These are phyloP conservation scores for Pempheris klunzingeri DNA, from an alignment of 2,797 vertebrate species.

Conservation along the genomic window DNA sequence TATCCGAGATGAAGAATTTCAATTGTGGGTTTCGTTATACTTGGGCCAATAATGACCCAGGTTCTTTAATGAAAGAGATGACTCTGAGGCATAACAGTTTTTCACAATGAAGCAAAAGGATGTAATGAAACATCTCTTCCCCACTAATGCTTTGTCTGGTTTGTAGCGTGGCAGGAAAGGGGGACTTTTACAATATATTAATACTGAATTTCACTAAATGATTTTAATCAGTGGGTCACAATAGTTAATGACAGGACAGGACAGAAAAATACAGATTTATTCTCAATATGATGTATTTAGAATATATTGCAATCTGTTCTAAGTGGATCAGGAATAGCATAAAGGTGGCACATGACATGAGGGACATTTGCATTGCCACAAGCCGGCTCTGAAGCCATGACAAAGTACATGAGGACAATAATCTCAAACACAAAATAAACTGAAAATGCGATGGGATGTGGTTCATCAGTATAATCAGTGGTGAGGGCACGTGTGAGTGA, in stretches of 20 bases:
- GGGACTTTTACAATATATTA: slow-evolving; percentile 33
- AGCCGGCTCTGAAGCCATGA: no score
- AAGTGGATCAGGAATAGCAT: not conserved
- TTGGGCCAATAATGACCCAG: slow-evolving; percentile 68
- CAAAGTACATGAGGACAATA: no score
- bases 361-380: not conserved
- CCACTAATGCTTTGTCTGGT: slow-evolving; percentile 30
- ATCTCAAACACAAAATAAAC: no score
- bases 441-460: no score
- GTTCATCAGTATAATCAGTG: no score
- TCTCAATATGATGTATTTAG: not conserved
- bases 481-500: no score
- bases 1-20: slow-evolving; percentile 70
- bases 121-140: slow-evolving; percentile 46
- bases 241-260: not conserved
- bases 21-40: slow-evolving; percentile 69
- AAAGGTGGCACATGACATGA: not conserved
- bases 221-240: slow-evolving; percentile 37
- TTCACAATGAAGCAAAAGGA: slow-evolving; percentile 50
- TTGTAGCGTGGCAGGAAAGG: not conserved
- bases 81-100: slow-evolving; percentile 66
- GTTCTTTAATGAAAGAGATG: slow-evolving; percentile 72
- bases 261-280: not conserved
- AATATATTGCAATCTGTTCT: not conserved
- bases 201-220: slow-evolving; percentile 13